A percentile compares a stretch with the other conserved stretches of the same genome.
These are phyloP conservation scores for Tachyglossus aculeatus DNA, from an alignment of 2,797 vertebrate genomes.

Conservation along the genomic window DNA sequence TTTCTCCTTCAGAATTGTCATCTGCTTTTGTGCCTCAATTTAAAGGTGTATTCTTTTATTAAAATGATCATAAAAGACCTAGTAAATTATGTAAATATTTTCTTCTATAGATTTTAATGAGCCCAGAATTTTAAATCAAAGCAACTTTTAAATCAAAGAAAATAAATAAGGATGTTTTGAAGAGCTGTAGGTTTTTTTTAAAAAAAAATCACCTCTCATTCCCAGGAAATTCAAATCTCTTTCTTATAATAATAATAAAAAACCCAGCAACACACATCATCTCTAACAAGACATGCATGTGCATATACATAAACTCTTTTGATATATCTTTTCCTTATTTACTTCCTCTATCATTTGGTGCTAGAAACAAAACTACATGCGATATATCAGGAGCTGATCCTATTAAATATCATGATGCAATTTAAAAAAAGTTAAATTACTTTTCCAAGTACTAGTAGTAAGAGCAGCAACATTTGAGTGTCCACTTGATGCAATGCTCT, in stretches of 20 bases:
- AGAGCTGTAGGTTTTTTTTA: constrained; percentile 35
- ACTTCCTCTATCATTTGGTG: background rate
- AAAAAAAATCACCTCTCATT: constrained; percentile 16
- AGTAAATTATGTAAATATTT: constrained; percentile 49
- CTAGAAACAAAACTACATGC: too few species aligned
- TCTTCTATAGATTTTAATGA: constrained; percentile 56
- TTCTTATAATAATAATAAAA: constrained; percentile 10
- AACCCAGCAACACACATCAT: rapidly evolving
- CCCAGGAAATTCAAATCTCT: background rate
- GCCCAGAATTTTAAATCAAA: constrained; percentile 65
- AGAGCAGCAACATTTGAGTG: too few species aligned
- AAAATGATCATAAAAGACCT: constrained; percentile 49
- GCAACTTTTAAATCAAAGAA: constrained; percentile 59
- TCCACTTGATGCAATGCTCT: too few species aligned
- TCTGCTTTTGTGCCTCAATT: constrained; percentile 59
- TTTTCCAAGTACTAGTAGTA: background rate
- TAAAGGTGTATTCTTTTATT: constrained; percentile 56
- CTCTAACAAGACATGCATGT: background rate
- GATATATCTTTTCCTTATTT: background rate
- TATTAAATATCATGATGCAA: background rate
- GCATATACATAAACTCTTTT: background rate
- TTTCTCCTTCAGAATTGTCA: constrained; percentile 59
- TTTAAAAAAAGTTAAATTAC: background rate
- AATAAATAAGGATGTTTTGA: constrained; percentile 49
- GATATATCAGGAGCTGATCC: background rate